Evolutionary conservation across 2,113 vertebrate genomes (phyloP).

Genomic region (Poeciliopsis retropinna): DNA sequence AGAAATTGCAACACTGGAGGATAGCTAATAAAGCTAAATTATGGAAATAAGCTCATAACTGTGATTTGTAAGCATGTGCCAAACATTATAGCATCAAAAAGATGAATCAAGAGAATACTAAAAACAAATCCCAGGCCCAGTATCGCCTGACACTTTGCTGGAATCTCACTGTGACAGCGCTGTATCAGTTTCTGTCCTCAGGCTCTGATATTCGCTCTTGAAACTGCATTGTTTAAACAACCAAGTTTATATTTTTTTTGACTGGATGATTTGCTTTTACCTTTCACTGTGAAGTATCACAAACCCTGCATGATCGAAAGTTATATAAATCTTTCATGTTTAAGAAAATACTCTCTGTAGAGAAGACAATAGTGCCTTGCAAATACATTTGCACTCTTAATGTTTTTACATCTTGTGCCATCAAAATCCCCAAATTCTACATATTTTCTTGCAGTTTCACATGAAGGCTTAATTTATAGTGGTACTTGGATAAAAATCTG

Average conservation of each 20-base stretch:
- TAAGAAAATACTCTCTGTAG: slow-evolving; percentile 4
- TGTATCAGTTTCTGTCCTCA: not conserved
- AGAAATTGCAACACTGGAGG: not conserved
- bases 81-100: not conserved
- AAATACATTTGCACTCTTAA: too few species aligned
- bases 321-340: not conserved
- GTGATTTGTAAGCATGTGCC: not conserved
- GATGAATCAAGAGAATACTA: not conserved
- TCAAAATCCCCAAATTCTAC: not conserved
- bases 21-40: not conserved
- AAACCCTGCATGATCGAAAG: not conserved
- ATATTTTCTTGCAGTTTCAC: not conserved
- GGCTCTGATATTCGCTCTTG: not conserved
- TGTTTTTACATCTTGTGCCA: not conserved
- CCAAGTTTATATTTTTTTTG: not conserved
- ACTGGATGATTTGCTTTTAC: not conserved
- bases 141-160: not conserved
- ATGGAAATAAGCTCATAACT: not conserved
- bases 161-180: not conserved
- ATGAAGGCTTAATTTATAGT: not conserved
- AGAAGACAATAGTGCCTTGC: slow-evolving; percentile 14
- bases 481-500: not conserved
- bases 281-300: not conserved
- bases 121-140: not conserved
- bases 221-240: not conserved